These are phyloP conservation scores for Enchytraeus crypticus DNA, from an alignment of 2,888 invertebrate genomes.

Conservation along the genomic window DNA sequence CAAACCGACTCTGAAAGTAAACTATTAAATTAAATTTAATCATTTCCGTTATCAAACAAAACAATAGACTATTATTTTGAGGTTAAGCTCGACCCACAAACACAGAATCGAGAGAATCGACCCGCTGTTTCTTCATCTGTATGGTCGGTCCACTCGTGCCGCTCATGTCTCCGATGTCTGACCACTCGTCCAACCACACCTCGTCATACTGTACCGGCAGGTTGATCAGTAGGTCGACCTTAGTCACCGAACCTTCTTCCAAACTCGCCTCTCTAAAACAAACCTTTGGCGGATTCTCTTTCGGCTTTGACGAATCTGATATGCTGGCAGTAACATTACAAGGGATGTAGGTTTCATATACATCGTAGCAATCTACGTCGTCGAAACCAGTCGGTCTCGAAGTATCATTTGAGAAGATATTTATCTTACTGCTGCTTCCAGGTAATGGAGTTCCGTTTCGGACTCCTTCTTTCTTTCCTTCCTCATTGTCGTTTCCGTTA, in stretches of 20 bases:
- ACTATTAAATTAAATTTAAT: too few species aligned
- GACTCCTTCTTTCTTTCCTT: not conserved
- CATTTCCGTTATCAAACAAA: too few species aligned
- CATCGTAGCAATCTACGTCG: not conserved
- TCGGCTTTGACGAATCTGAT: not conserved
- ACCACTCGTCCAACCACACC: slow-evolving; percentile 22
- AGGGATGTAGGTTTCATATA: not conserved
- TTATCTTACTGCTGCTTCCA: not conserved
- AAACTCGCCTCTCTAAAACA: not conserved
- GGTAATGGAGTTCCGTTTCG: not conserved
- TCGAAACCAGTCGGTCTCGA: not conserved
- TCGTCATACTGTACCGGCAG: slow-evolving; percentile 14
- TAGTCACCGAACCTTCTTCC: not conserved
- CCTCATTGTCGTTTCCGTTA: slow-evolving; percentile 2
- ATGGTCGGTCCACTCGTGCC: not conserved
- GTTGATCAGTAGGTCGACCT: slow-evolving; percentile 18
- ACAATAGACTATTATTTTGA: too few species aligned
- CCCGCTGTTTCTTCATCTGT: not conserved
- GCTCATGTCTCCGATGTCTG: slow-evolving; percentile 11
- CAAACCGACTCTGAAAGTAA: too few species aligned
- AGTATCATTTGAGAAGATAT: too few species aligned
- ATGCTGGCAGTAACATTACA: not conserved
- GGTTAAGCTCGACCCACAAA: too few species aligned
- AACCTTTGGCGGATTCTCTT: not conserved
- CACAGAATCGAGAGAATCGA: not conserved